Conservation (phyloP, 2,113 vertebrate genomes). For the Toxostoma redivivum region DNA sequence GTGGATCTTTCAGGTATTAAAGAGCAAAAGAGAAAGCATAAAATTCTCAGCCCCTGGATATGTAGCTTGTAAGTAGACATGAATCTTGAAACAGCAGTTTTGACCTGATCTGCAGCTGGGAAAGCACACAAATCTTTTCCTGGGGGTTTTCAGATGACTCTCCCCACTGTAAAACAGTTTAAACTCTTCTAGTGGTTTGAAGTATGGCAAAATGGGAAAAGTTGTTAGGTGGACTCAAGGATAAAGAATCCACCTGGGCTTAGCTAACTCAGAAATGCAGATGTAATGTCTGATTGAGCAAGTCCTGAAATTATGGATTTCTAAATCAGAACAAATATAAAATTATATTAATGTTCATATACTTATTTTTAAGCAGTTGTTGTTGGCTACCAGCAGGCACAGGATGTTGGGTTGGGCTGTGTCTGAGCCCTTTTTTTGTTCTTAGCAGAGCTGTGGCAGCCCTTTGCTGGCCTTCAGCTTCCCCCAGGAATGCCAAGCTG, state of each 20-base stretch:
- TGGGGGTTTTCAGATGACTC: neutral
- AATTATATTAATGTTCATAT: neutral
- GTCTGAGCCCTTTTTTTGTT: neutral
- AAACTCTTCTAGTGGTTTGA: neutral
- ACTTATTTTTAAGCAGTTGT: neutral
- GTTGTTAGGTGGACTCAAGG: too few species aligned
- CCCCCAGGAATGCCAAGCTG: neutral
- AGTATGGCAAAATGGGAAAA: neutral
- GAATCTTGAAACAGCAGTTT: neutral
- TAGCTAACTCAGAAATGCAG: neutral
- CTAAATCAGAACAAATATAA: neutral
- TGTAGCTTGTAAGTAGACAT: neutral
- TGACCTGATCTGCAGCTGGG: neutral
- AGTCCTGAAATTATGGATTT: neutral
- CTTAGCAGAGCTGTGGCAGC: neutral
- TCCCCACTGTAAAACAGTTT: neutral
- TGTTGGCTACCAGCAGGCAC: neutral
- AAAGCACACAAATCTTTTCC: neutral
- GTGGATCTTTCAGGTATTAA: neutral
- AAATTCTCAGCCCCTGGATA: neutral
- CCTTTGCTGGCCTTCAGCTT: neutral
- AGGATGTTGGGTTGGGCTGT: neutral
- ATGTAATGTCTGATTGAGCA: neutral
- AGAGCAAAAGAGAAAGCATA: neutral
- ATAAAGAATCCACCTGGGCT: neutral